These are phyloP conservation scores for Lydus trimaculatus DNA, from an alignment of 2,888 invertebrate genomes.

Conservation along the genomic window DNA sequence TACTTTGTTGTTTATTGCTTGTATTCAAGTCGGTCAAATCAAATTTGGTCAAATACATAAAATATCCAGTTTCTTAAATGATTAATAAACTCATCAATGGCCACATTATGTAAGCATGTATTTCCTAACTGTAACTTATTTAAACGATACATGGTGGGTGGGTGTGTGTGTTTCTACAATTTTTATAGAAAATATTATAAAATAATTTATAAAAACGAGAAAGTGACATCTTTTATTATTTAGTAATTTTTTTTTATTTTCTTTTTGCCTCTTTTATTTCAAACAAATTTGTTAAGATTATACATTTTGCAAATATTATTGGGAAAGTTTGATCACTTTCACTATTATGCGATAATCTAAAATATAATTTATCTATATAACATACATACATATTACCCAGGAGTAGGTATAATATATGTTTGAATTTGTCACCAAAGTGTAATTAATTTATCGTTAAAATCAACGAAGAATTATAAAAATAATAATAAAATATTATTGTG, in stretches of 20 bases:
- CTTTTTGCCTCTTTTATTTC: background rate
- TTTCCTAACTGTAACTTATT: background rate
- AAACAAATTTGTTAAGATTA: background rate
- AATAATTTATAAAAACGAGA: background rate
- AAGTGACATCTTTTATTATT: constrained; percentile 2
- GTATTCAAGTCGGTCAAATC: background rate
- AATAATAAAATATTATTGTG: background rate
- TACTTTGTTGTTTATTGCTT: background rate
- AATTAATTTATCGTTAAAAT: background rate
- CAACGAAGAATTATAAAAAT: background rate
- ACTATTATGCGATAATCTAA: background rate
- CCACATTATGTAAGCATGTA: background rate
- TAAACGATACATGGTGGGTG: background rate
- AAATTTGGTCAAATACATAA: background rate
- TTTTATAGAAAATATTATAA: background rate
- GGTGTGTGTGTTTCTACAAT: background rate
- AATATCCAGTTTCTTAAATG: constrained; percentile 4
- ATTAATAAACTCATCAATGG: constrained; percentile 5
- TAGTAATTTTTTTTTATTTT: too few relatives aligned
- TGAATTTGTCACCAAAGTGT: background rate
- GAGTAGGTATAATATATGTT: too few relatives aligned
- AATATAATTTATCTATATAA: too few relatives aligned
- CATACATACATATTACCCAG: too few relatives aligned
- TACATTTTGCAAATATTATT: constrained; percentile 1
- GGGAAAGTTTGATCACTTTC: constrained; percentile 9